A percentile compares a stretch with the other conserved stretches of the same genome.
phyloP scores from a whole-genome alignment of 92 coral and sea anemone genomes.

The Phenganax marumi region DNA sequence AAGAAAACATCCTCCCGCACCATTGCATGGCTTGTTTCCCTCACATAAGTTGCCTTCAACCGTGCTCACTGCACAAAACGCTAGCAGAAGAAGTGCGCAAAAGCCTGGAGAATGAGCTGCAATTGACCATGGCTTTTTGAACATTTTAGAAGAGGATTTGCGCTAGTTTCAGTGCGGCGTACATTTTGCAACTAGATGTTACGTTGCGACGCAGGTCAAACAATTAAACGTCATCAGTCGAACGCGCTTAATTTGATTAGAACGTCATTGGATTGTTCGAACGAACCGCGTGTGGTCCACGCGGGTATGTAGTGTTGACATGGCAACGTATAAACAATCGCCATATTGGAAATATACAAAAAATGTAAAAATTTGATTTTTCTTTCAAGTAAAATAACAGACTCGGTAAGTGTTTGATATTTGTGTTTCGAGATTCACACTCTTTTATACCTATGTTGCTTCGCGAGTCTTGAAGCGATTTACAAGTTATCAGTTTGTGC shows the following conservation, averaged over 20 bases:
- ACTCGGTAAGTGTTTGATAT: neutral
- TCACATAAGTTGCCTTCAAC: conserved; percentile 20
- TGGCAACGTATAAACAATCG: conserved; percentile 41
- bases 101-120: neutral
- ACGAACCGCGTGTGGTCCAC: conserved; percentile 9
- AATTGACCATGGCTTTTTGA: neutral
- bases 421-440: neutral
- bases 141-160: neutral
- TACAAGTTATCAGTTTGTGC: too few species aligned
- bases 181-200: neutral
- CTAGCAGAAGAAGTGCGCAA: neutral
- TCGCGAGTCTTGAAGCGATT: neutral
- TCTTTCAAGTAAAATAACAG: neutral
- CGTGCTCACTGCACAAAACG: neutral
- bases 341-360: conserved; percentile 27
- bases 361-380: neutral
- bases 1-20: conserved; percentile 24
- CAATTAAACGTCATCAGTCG: too few species aligned
- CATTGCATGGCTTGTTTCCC: conserved; percentile 7
- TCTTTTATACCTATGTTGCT: neutral
- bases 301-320: conserved; percentile 27
- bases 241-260: neutral
- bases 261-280: neutral
- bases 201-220: neutral
- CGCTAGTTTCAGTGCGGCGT: neutral